Evolutionary conservation across 2,888 invertebrate species (phyloP).

Genomic region (Eucriotettix oculatus): DNA sequence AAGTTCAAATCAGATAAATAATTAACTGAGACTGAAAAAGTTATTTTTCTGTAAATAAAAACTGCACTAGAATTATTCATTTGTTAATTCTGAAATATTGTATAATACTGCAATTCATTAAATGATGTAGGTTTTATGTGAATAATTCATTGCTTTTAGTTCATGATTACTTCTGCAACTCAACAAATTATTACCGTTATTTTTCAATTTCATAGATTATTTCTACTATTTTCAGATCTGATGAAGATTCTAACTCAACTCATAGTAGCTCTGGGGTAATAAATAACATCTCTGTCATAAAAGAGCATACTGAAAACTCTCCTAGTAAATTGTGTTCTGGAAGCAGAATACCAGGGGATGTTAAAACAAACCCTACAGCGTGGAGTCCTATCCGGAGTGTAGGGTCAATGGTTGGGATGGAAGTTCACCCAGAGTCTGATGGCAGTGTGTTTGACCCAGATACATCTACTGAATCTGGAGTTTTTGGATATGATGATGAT

Average conservation of each 20-base stretch:
- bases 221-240: slow-evolving; percentile 1
- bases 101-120: no score
- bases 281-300: slow-evolving; percentile 3
- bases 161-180: no score
- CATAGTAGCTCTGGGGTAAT: slow-evolving; percentile 34
- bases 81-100: neutral
- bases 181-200: neutral
- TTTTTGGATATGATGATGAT: slow-evolving; percentile 60
- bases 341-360: neutral
- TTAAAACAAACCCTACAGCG: slow-evolving; percentile 31
- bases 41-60: neutral
- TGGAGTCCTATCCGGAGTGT: slow-evolving; percentile 82
- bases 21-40: no score
- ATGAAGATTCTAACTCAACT: slow-evolving; percentile 4
- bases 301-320: slow-evolving; percentile 9
- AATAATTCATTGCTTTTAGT: no score
- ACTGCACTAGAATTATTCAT: neutral
- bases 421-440: slow-evolving; percentile 59
- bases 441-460: slow-evolving; percentile 65
- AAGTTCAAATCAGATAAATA: no score
- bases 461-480: slow-evolving; percentile 49
- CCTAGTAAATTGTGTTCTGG: neutral
- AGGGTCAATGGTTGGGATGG: slow-evolving; percentile 47
- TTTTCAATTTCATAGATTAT: neutral
- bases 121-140: no score